phyloP scores from a whole-genome alignment of 1,140 invertebrate species.

The Choristoneura fumiferana region DNA sequence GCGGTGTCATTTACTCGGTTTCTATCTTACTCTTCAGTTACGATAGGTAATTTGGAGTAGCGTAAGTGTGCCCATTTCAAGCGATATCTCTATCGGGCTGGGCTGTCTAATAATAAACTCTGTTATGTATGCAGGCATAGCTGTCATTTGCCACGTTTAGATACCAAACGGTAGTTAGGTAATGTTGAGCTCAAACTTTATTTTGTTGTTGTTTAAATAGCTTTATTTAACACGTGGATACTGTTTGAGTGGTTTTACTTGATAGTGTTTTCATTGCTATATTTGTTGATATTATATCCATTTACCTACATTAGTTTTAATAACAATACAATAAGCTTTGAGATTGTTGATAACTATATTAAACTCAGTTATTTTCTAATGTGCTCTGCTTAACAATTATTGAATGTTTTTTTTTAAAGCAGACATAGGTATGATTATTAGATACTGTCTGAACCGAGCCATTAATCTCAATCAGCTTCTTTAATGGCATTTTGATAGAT shows the following conservation, averaged over 20 bases:
- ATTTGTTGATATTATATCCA: too few species aligned
- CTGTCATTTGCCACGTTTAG: conserved; percentile 19
- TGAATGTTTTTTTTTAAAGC: too few species aligned
- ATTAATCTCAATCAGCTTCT: too few species aligned
- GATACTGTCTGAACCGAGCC: too few species aligned
- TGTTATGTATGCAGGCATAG: conserved; percentile 24
- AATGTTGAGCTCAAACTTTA: not conserved
- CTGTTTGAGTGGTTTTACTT: not conserved
- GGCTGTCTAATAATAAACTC: conserved; percentile 24
- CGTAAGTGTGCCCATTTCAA: conserved; percentile 28
- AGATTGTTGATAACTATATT: too few species aligned
- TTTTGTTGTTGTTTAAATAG: not conserved
- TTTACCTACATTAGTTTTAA: too few species aligned
- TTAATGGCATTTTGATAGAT: too few species aligned
- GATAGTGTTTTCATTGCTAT: too few species aligned
- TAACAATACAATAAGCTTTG: too few species aligned
- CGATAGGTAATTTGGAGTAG: conserved; percentile 30
- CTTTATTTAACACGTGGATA: not conserved
- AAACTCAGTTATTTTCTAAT: too few species aligned
- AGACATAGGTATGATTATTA: too few species aligned
- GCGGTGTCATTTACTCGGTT: conserved; percentile 22
- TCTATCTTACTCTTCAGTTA: conserved; percentile 30
- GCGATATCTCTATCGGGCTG: conserved; percentile 26
- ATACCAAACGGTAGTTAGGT: not conserved
- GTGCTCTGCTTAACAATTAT: too few species aligned